Percentiles rank a stretch among this genome's conserved stretches.
Evolutionary conservation across 30 jellyfish, hydroid and myxozoan genomes (phyloP).

Genomic region (Hydra vulgaris): DNA sequence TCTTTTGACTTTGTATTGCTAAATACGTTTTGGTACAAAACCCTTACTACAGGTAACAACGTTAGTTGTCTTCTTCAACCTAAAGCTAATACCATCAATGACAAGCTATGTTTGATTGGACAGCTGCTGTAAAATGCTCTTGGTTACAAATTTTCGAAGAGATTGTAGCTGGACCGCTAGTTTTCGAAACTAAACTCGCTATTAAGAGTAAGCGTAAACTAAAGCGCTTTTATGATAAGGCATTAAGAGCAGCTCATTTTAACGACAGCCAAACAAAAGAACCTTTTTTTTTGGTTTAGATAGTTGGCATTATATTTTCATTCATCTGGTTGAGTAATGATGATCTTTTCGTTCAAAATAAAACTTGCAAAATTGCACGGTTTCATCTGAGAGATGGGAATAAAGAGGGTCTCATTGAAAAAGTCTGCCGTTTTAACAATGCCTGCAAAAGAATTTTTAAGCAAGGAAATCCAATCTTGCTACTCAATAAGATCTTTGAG

Average conservation of each 20-base stretch:
- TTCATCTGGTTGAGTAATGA: background rate
- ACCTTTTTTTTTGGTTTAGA: background rate
- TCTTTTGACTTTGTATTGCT: background rate
- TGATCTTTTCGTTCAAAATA: background rate
- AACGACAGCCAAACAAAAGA: background rate
- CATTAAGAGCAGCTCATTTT: background rate
- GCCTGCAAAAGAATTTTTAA: background rate
- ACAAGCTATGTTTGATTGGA: background rate
- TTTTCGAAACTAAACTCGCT: background rate
- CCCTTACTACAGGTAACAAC: background rate
- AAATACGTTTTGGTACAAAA: background rate
- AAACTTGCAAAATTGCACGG: background rate
- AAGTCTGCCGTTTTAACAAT: background rate
- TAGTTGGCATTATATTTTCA: background rate
- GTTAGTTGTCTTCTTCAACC: background rate
- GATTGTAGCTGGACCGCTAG: background rate
- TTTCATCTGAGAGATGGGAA: background rate
- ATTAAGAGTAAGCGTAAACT: background rate
- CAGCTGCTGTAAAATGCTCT: background rate
- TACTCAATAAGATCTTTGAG: background rate
- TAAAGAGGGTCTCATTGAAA: background rate
- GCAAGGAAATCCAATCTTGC: background rate
- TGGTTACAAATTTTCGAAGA: background rate
- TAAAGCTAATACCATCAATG: background rate
- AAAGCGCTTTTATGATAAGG: background rate